Evolutionary conservation across 2,888 invertebrate genomes (phyloP), one percentile per base, ranked within the genome.

Genomic region (Trissolcus japonicus): DNA sequence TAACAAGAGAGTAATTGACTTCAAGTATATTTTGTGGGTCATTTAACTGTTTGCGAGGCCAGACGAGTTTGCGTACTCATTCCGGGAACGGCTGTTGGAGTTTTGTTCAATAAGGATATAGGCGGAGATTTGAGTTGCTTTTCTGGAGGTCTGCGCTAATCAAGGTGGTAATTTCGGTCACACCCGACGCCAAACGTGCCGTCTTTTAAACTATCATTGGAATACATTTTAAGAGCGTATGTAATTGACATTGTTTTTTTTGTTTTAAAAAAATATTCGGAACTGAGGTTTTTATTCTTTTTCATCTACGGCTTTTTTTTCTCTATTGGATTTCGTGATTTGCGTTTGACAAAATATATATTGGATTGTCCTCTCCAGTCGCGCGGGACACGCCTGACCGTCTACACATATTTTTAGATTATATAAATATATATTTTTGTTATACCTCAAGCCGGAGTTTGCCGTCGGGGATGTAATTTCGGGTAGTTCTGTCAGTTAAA

Each of bases 1-100:
- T 74, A 81, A 81, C 72, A 85, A 85, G 86, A 85, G 84, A 86
- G 82, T 88, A 88, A 88, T 88, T 88, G 88, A 88, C 88, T 88
- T 88, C 79, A 85, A 88, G 88, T 88, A 86, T 87, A 86, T 86
- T 82, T 82, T 80, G 81, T 80, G 71, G 79, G 80, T 72, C 75
- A 66, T 73, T 78, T 59, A 75, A 75, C 71, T 75, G 78, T 75
- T 78, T 67, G 66, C 78, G 78, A 78, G 75, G 67, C 75, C 71
- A 78, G 78, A 78, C 67, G 75, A 78, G 74, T 74, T 75, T 68
- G 59, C 62, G 53, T 66, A 74, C 51, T 61, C 63, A 67, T 67
- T 68, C 61, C 72, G 69, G 62, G 61, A 75, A 71, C 62, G 66
- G 66, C 71, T 71, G 71, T 16, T 16, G 16, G 6, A 46, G 6